phyloP scores from a whole-genome alignment of 1,140 invertebrate species.

The Drosophila mayri region DNA sequence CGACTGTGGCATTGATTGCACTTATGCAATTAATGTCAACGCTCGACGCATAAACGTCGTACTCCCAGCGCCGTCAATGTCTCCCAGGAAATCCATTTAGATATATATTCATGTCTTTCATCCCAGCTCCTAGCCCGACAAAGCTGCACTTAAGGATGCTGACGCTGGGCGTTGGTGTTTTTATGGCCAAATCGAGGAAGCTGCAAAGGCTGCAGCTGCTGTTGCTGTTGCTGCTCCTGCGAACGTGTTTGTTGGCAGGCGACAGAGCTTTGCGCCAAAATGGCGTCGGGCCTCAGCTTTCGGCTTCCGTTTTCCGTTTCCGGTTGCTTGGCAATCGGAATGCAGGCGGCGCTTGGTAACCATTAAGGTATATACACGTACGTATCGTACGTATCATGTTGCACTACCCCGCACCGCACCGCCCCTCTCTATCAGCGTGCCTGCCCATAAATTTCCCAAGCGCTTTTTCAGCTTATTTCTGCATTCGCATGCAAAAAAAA shows the following conservation, averaged over 20 bases:
- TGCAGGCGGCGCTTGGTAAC: constrained; percentile 38
- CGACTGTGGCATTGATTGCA: constrained; percentile 63
- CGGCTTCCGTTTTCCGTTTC: constrained; percentile 40
- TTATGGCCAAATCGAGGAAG: constrained; percentile 64
- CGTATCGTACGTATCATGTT: constrained; percentile 21
- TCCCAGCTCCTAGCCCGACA: constrained; percentile 8
- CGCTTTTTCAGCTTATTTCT: constrained; percentile 22
- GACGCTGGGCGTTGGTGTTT: constrained; percentile 37
- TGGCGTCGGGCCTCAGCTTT: constrained; percentile 44
- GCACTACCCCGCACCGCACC: constrained; percentile 1
- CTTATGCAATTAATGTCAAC: constrained; percentile 71
- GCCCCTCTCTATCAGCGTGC: constrained; percentile 17
- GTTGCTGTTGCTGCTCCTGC: not conserved
- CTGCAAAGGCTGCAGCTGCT: constrained; percentile 38
- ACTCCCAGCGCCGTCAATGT: constrained; percentile 37
- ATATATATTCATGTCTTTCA: constrained; percentile 47
- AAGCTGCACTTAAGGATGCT: constrained; percentile 53
- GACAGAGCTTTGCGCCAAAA: constrained; percentile 61
- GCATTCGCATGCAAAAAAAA: constrained; percentile 15
- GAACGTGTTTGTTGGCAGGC: constrained; percentile 67
- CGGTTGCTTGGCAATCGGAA: constrained; percentile 45
- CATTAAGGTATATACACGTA: constrained; percentile 28
- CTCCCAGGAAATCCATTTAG: constrained; percentile 68
- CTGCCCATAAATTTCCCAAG: constrained; percentile 52
- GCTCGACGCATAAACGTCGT: constrained; percentile 31